These are phyloP conservation scores for Apodemus speciosus DNA, from an alignment of 2,113 vertebrate species.

Conservation along the genomic window DNA sequence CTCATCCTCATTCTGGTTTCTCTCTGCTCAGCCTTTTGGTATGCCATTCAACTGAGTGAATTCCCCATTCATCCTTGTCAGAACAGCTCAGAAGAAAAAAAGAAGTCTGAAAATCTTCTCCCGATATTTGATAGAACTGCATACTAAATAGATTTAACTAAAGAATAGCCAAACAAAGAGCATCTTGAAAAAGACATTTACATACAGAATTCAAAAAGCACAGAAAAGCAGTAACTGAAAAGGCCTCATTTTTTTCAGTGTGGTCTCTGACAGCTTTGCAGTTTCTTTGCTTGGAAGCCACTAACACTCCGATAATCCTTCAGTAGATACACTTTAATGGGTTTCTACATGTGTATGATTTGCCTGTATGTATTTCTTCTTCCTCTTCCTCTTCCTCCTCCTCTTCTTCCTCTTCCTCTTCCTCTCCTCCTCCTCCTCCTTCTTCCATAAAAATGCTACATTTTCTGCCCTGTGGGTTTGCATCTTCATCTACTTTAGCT, in stretches of 20 bases:
- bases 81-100: not conserved
- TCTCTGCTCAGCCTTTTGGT: conserved; percentile 14
- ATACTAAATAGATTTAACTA: conserved; percentile 41
- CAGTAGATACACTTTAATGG: not conserved
- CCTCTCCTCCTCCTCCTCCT: too few species aligned
- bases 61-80: conserved; percentile 20
- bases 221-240: not conserved
- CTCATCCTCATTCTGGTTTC: conserved; percentile 8
- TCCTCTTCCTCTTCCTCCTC: too few species aligned
- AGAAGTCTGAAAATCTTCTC: not conserved
- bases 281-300: not conserved
- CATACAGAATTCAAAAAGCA: conserved; percentile 10
- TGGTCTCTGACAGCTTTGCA: not conserved
- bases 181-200: not conserved
- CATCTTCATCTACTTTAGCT: not conserved
- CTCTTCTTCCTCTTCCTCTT: too few species aligned
- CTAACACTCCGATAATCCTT: not conserved
- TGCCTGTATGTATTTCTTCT: not conserved
- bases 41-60: not conserved
- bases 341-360: not conserved
- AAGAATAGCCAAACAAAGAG: not conserved
- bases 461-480: not conserved
- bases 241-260: not conserved
- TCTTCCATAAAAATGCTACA: not conserved
- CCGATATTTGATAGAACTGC: conserved; percentile 26